These are phyloP conservation scores for Chaetodon auriga DNA, from an alignment of 2,113 vertebrate species.

Conservation along the genomic window DNA sequence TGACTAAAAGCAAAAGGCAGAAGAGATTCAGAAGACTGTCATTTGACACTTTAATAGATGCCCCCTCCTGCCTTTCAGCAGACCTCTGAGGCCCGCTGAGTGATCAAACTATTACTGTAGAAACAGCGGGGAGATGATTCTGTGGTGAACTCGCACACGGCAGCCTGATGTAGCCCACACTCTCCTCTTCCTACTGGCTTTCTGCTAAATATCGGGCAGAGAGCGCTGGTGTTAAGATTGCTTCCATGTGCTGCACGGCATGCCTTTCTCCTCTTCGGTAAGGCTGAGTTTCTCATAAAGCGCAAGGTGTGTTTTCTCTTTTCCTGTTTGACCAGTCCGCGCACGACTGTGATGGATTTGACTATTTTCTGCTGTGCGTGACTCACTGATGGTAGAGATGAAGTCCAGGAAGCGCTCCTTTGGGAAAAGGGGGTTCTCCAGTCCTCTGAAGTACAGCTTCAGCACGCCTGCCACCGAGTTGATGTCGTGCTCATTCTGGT, in stretches of 20 bases:
- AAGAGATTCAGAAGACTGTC: slow-evolving; percentile 11
- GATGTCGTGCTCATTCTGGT: slow-evolving; percentile 96
- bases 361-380: slow-evolving; percentile 28
- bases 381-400: slow-evolving; percentile 98
- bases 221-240: slow-evolving; percentile 50
- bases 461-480: slow-evolving; percentile 98
- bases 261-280: slow-evolving; percentile 33
- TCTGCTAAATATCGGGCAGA: slow-evolving; percentile 55
- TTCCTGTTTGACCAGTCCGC: neutral
- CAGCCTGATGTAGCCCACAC: slow-evolving; percentile 41
- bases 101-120: slow-evolving; percentile 58
- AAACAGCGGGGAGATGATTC: slow-evolving; percentile 37
- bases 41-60: slow-evolving; percentile 48
- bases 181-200: slow-evolving; percentile 53
- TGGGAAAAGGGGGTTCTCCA: slow-evolving; percentile 98
- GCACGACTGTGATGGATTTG: neutral
- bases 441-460: slow-evolving; percentile 97
- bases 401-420: slow-evolving; percentile 99
- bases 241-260: slow-evolving; percentile 68
- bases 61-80: slow-evolving; percentile 28
- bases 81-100: slow-evolving; percentile 26
- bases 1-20: slow-evolving; percentile 21
- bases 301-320: slow-evolving; percentile 28
- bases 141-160: slow-evolving; percentile 48
- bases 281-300: slow-evolving; percentile 15